Percentiles rank a stretch among this genome's conserved stretches.
These are phyloP conservation scores for Nezara viridula DNA, from an alignment of 2,888 invertebrate species.

Conservation along the genomic window DNA sequence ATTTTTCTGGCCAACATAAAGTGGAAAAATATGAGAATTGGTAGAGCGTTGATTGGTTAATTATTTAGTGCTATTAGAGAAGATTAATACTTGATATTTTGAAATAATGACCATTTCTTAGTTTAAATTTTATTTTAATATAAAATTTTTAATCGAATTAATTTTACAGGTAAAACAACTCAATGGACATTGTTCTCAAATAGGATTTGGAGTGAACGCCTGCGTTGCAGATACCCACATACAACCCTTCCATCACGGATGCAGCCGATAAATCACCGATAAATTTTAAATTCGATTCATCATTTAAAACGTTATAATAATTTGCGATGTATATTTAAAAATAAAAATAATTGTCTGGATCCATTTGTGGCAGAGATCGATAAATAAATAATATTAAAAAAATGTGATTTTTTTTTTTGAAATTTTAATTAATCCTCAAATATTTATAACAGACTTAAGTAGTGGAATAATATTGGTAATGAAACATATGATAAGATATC, in stretches of 20 bases:
- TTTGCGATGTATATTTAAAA: neutral
- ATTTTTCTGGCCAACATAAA: too few species aligned
- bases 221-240: constrained; percentile 66
- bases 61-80: too few species aligned
- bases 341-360: neutral
- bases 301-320: neutral
- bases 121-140: too few species aligned
- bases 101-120: too few species aligned
- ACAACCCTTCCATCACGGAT: constrained; percentile 62
- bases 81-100: too few species aligned
- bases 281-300: neutral
- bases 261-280: constrained; percentile 12
- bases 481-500: too few species aligned
- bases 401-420: neutral
- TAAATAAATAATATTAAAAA: neutral
- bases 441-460: too few species aligned
- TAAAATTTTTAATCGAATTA: neutral
- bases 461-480: too few species aligned
- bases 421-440: neutral
- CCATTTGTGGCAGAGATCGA: neutral
- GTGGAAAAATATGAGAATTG: too few species aligned
- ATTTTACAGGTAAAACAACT: constrained; percentile 68
- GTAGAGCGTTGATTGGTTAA: too few species aligned
- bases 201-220: constrained; percentile 68
- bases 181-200: constrained; percentile 69